Evolutionary conservation across 2,888 invertebrate species (phyloP), one percentile per base, ranked within the genome.

Genomic region (Sturmia bella): DNA sequence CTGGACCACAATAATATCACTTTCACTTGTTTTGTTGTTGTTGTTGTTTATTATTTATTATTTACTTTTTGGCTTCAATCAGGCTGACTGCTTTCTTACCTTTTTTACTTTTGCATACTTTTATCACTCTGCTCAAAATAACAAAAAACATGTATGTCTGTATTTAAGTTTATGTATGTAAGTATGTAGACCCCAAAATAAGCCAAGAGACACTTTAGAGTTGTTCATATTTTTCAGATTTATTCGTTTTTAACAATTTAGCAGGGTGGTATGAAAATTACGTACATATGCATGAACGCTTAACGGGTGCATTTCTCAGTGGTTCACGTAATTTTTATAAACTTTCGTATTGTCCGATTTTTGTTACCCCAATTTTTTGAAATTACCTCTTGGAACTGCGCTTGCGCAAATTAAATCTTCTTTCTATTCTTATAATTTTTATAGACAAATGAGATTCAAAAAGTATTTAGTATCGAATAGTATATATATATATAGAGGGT

Each of bases 1-100:
- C 78, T 82, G 82, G 82, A 82, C 74, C 74, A 78, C 56, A 74
- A 63, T 77, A 77, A 80, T 83, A 84, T 84, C 85, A 85, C 85
- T 85, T 85, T 85, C 85, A 85, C 85, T 85, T 83, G 70, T 54
- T 69, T 76, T 80, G 73, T 76, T 82, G 63, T 83, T 78, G 78
- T 52, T 75, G 7, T 41, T 7, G 41, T 61, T 50, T n/a, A 19
- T 63, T 43, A 19, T 63, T 43, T 48, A 50, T 48, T 78, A 32
- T 52, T 72, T 52, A 56, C 39, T 69, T 63, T 70, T 69, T 74
- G 73, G 74, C 41, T 75, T 78, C 52, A 70, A 61, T 78, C 66
- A 82, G 37, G 70, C 24, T 61, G 52, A 66, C 57, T 76, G 21
- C 63, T 80, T 66, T 15, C 66, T 54, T 32, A 21, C 48, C 2